Evolutionary conservation across 1,140 invertebrate species (phyloP).

Genomic region (Coelopa frigida): DNA sequence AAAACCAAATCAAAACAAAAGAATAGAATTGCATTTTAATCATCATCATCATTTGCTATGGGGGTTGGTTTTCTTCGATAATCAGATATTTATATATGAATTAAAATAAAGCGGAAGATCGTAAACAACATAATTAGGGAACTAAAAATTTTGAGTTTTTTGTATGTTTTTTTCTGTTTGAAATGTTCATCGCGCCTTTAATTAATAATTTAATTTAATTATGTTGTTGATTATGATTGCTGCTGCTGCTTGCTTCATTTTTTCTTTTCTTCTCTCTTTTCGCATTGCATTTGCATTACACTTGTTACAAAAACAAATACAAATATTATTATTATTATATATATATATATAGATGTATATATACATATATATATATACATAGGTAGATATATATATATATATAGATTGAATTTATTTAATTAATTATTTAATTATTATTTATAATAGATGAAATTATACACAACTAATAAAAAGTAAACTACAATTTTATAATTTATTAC

Average conservation of each 20-base stretch:
- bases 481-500: slow-evolving; percentile 1
- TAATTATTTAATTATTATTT: slow-evolving; percentile 5
- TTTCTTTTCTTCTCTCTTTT: slow-evolving; percentile 3
- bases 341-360: background rate
- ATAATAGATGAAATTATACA: slow-evolving; percentile 6
- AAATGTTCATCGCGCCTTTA: slow-evolving; percentile 7
- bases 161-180: slow-evolving; percentile 2
- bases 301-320: too few species aligned
- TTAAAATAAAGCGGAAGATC: too few species aligned
- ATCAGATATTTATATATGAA: too few species aligned
- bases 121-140: too few species aligned
- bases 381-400: background rate
- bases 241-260: background rate
- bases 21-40: too few species aligned
- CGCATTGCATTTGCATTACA: too few species aligned
- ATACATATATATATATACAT: background rate
- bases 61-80: too few species aligned
- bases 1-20: too few species aligned
- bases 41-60: too few species aligned
- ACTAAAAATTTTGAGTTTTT: too few species aligned
- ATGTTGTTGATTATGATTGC: slow-evolving; percentile 1
- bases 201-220: slow-evolving; percentile 4
- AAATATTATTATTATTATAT: too few species aligned
- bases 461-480: background rate
- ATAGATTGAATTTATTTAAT: slow-evolving; percentile 3